Base-by-base conservation (phyloP, 1,140 invertebrate genomes). In the Lepidostoma basale region DNA sequence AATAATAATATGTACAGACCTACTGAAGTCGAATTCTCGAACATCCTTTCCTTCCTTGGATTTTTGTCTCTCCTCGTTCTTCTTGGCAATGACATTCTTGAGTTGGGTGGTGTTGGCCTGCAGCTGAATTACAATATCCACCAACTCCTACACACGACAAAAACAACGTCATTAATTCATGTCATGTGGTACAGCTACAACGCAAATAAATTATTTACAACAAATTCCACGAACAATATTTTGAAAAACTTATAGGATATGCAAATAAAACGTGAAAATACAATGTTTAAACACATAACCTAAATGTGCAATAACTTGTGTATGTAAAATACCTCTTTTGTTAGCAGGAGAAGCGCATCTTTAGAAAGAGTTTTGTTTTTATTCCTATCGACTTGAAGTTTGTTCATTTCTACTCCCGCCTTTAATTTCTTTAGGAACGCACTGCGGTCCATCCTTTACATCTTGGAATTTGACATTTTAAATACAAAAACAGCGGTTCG, bases 21-120 rank as follows among this genome's bases (percentile, higher is more conserved):
- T 87, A n/a, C 77, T 74, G 77, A 88, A 89, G 77, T 89, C 83
- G 77, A 88, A 88, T 22, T 77, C 73, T 72, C 76, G 84, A 6
- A 33, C 36, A 40, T 56, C 63, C 60, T 63, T 67, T 28, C 26
- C 36, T 74, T 76, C 74, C 56, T 75, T 69, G 60, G 58, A 49
- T 68, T 69, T 62, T 73, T 70, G 56, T 72, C 66, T 62, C 71
- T 72, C 49, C 60, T 70, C 72, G 9, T 75, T 72, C 23, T 76
- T 77, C 74, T 86, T 87, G 56, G 78, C 79, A 18, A 89, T 81
- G 22, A 88, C 83, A 74, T 86, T 86, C 78, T 85, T 88, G 3
- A 90, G 74, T 74, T 90, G 88, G 28, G 78, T 69, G 74, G 88
- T 89, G 72, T 88, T 86, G 6, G 87, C 85, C 77, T 89, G 80